phyloP scores from a whole-genome alignment of 2,113 vertebrate species.

The Chloropsis cyanopogon region DNA sequence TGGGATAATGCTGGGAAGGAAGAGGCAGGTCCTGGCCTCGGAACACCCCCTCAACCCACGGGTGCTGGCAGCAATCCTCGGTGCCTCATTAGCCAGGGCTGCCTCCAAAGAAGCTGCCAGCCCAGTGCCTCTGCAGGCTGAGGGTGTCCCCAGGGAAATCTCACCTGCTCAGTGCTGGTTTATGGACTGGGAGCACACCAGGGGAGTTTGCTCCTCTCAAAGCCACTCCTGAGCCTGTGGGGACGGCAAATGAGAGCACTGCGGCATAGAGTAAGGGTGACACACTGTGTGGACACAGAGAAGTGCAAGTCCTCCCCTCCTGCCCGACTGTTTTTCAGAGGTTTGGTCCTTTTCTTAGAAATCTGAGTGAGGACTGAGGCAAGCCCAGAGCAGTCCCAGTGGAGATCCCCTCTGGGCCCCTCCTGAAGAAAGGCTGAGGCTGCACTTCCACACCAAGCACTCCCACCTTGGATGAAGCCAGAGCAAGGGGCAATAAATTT shows the following conservation, averaged over 20 bases:
- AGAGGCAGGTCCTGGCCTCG: not conserved
- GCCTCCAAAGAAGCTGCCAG: not conserved
- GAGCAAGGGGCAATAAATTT: not conserved
- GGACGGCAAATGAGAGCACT: not conserved
- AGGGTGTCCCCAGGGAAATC: not conserved
- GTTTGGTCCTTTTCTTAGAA: not conserved
- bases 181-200: not conserved
- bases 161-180: not conserved
- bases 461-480: not conserved
- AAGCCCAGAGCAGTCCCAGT: not conserved
- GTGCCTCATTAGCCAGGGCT: not conserved
- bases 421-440: not conserved
- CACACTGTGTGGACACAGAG: constrained; percentile 64
- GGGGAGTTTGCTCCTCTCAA: not conserved
- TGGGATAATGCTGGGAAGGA: not conserved
- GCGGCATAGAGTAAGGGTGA: constrained; percentile 47
- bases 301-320: constrained; percentile 39
- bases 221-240: not conserved
- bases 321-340: not conserved
- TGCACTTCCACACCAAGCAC: not conserved
- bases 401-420: not conserved
- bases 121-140: not conserved
- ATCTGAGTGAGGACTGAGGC: not conserved
- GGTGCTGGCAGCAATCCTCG: not conserved
- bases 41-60: not conserved